Base-by-base conservation (phyloP, 2,113 vertebrate species). In the Marmota monax region DNA sequence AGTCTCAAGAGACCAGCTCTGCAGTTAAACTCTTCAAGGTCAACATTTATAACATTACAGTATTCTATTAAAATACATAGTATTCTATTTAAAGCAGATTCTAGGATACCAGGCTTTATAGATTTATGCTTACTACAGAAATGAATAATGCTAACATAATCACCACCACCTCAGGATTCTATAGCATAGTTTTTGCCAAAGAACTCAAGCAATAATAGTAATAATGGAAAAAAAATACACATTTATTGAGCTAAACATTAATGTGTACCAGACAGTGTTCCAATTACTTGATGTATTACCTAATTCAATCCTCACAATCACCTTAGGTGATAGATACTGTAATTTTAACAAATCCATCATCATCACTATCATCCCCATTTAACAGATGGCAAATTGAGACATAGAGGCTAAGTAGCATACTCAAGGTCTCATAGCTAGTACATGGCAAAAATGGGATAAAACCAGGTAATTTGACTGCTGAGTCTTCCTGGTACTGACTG, bases 91-190 rank as follows among this genome's bases (percentile, higher is more conserved):
- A 88, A 92, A 90, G 79, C 85, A 72, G 73, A 96, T 63, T 92
- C 94, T 25, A 88, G 61, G 67, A 53, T 16, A 39, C 1, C 53
- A 77, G 58, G 67, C 56, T 92, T 87, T 80, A 67, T 82, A 63
- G 3, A 94, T 72, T 90, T 88, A 87, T 69, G 45, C 22, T 90
- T 79, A 92, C 34, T 73, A 76, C 0, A 95, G 51, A 95, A 94
- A 48, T 85, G 83, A 95, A 80, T 90, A 91, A 86, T 73, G 12
- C 84, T 14, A 92, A 86, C 20, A 95, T n/a, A 72, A 65, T 90
- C 27, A 77, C 37, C 34, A 95, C 18, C 29, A 86, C 42, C 3
- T 92, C 72, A 70, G 63, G 82, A 37, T 80, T 94, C 65, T 76
- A 65, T 20, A 80, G 76, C 51, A 70, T 11, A 93, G 78, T 77